Evolutionary conservation across 2,113 vertebrate genomes (phyloP).

Genomic region (Sapayoa aenigma): DNA sequence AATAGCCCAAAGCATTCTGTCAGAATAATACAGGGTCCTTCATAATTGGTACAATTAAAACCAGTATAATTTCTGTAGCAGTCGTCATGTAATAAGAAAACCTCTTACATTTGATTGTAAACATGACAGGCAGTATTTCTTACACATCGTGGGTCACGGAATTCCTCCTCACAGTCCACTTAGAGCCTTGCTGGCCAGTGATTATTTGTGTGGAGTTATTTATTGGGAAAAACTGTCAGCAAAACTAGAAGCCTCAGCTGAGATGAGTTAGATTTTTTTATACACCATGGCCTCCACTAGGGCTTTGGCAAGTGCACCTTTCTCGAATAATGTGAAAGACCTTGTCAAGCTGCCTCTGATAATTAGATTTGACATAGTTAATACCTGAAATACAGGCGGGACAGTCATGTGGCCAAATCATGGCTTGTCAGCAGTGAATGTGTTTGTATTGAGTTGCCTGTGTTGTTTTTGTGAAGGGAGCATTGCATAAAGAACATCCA

Average conservation of each 20-base stretch:
- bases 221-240: background rate
- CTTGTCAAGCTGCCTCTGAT: constrained; percentile 12
- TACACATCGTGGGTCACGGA: background rate
- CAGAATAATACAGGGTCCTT: background rate
- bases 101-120: background rate
- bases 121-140: background rate
- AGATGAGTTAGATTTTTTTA: background rate
- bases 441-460: background rate
- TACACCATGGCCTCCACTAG: background rate
- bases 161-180: background rate
- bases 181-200: background rate
- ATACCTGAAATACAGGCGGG: constrained; percentile 40
- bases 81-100: background rate
- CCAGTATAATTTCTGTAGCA: background rate
- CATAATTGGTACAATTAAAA: background rate
- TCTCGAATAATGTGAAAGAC: constrained; percentile 11
- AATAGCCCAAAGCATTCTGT: background rate
- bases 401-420: constrained; percentile 24
- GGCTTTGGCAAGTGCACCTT: background rate
- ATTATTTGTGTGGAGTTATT: background rate
- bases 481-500: background rate
- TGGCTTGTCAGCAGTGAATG: background rate
- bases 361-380: constrained; percentile 47
- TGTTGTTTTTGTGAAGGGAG: background rate
- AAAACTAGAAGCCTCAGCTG: background rate